These are phyloP conservation scores for Amphipyra berbera DNA, from an alignment of 2,888 invertebrate species.

Conservation along the genomic window DNA sequence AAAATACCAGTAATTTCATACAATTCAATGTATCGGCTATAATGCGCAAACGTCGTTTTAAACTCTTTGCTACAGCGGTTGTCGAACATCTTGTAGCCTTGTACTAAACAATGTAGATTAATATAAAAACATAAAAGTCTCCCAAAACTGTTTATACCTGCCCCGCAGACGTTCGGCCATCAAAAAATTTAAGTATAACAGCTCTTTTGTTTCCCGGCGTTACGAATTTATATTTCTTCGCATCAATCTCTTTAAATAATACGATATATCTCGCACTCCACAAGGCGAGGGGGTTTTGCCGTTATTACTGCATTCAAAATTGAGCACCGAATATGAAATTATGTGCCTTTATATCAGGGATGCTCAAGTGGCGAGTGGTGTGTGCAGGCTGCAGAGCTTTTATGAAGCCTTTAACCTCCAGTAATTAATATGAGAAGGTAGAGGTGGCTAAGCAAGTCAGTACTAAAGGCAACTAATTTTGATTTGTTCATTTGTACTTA, in stretches of 20 bases:
- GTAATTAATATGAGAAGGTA: constrained; percentile 24
- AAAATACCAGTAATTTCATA: constrained; percentile 73
- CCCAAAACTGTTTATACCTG: neutral
- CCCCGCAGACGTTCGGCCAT: constrained; percentile 9
- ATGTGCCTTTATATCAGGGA: constrained; percentile 20
- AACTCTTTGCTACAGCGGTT: constrained; percentile 9
- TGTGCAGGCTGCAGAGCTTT: constrained; percentile 9
- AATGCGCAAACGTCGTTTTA: constrained; percentile 25
- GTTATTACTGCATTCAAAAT: constrained; percentile 53
- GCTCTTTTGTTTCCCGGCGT: constrained; percentile 18
- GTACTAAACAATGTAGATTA: neutral
- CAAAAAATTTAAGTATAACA: constrained; percentile 23
- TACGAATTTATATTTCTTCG: constrained; percentile 44
- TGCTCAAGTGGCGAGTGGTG: constrained; percentile 12
- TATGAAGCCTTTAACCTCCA: neutral
- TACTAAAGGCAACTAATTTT: neutral
- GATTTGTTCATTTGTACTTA: constrained; percentile 6
- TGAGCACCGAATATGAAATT: constrained; percentile 53
- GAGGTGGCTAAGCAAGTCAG: constrained; percentile 11
- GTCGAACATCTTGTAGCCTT: neutral
- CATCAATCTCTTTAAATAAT: constrained; percentile 57
- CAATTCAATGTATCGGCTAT: constrained; percentile 51
- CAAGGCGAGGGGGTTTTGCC: constrained; percentile 32
- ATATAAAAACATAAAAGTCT: no score
- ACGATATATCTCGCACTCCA: constrained; percentile 48